phyloP scores from a whole-genome alignment of 2,113 vertebrate species.

The Shinisaurus crocodilurus region DNA sequence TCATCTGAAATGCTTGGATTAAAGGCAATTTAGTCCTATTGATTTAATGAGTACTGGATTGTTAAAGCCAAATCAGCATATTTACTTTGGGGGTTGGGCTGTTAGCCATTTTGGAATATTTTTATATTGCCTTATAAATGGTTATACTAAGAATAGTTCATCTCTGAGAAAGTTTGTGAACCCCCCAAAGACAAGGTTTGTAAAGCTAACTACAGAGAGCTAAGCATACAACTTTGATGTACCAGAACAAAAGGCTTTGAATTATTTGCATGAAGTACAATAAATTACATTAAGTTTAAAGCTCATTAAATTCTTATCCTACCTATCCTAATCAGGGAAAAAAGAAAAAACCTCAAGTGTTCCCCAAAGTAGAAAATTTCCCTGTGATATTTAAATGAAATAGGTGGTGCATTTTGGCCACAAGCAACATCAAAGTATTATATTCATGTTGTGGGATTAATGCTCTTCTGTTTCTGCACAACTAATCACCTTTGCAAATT shows the following conservation, averaged over 20 bases:
- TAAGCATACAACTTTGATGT: constrained; percentile 44
- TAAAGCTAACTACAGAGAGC: constrained; percentile 35
- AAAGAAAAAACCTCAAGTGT: background rate
- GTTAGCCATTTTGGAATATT: background rate
- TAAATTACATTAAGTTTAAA: constrained; percentile 60
- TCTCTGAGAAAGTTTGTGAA: background rate
- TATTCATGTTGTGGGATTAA: constrained; percentile 76
- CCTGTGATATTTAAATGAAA: constrained; percentile 81
- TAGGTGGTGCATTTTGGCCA: constrained; percentile 57
- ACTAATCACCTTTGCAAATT: constrained; percentile 73
- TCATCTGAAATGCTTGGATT: background rate
- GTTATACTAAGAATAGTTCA: constrained; percentile 20
- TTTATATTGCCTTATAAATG: constrained; percentile 1
- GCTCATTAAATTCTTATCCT: constrained; percentile 70
- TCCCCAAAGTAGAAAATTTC: constrained; percentile 60
- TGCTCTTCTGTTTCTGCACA: constrained; percentile 58
- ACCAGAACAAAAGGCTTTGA: constrained; percentile 62
- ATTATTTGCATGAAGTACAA: constrained; percentile 67
- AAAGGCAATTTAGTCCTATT: background rate
- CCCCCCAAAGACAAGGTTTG: constrained; percentile 10
- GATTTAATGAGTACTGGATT: background rate
- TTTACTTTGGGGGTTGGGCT: background rate
- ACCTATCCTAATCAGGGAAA: constrained; percentile 61
- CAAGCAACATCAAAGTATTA: constrained; percentile 76
- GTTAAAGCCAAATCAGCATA: background rate